Base-by-base conservation (phyloP, 1,140 invertebrate species). In the Ceratosolen fusciceps region DNA sequence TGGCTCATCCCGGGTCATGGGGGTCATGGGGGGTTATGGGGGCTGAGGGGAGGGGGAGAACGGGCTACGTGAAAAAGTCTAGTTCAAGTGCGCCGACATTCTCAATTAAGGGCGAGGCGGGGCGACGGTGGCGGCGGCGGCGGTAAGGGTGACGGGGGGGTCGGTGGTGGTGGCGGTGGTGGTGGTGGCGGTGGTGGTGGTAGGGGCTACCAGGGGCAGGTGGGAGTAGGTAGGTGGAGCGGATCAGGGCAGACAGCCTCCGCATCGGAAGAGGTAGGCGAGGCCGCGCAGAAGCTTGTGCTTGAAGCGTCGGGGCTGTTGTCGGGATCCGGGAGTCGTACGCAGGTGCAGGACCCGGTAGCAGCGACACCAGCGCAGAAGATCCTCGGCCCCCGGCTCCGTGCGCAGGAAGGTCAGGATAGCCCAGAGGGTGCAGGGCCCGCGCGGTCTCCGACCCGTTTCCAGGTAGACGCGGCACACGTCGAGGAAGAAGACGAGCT, bases 381-480 rank as follows among this genome's bases (percentile, higher is more conserved):
- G 88, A 14, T 82, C 85, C 3, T 49, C 82, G 5, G 84, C 83
- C n/a, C n/a, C n/a, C n/a, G n/a, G n/a, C n/a, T n/a, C n/a, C n/a
- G n/a, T n/a, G n/a, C n/a, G n/a, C n/a, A n/a, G n/a, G n/a, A n/a
- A 90, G 19, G 88, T 89, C 14, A 89, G 71, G 70, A 89, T n/a
- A n/a, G n/a, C n/a, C n/a, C n/a, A n/a, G 9, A 89, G 83, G n/a
- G 85, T 88, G 74, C 83, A 86, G 21, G 86, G 81, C 26, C 82
- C 86, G 9, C 82, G 82, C 14, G 83, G 83, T 31, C 81, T 83
- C 7, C 84, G 86, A 37, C n/a, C n/a, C 12, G 83, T 83, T 68
- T 89, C 85, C 12, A 90, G 80, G 62, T 89, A 90, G 21, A 87
- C 56, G 65, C 87, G 87, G 80, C 89, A 89, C 29, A 89, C 82